These are phyloP conservation scores for Junonia oenone DNA, from an alignment of 2,888 invertebrate genomes.

Conservation along the genomic window DNA sequence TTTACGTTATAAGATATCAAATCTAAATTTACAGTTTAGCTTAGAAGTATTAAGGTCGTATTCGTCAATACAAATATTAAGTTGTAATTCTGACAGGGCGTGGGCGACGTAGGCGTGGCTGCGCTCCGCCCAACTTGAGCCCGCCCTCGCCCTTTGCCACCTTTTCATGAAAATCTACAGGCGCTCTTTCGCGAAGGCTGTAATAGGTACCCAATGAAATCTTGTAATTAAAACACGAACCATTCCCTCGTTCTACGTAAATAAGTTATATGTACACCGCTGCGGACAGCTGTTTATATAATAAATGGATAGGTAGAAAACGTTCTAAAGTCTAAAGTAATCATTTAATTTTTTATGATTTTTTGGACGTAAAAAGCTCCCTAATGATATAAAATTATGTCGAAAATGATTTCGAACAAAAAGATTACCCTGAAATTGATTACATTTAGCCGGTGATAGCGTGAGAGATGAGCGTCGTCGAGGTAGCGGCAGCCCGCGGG, in stretches of 20 bases:
- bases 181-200: conserved; percentile 46
- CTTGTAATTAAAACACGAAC: conserved; percentile 25
- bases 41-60: conserved; percentile 26
- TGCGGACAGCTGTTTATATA: neutral
- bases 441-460: conserved; percentile 58
- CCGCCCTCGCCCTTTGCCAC: conserved; percentile 75
- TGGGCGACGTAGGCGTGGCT: conserved; percentile 66
- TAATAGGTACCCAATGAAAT: conserved; percentile 32
- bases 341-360: neutral
- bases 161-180: conserved; percentile 63
- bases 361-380: neutral
- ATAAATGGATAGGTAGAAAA: neutral
- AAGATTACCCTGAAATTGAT: conserved; percentile 50
- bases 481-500: conserved; percentile 64
- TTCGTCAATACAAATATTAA: conserved; percentile 51
- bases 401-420: conserved; percentile 23
- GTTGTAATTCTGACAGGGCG: conserved; percentile 66
- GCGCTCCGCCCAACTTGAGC: conserved; percentile 66
- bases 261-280: neutral
- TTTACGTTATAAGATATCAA: neutral
- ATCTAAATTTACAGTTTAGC: neutral
- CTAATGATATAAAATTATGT: conserved; percentile 7
- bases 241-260: conserved; percentile 4
- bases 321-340: neutral
- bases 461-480: conserved; percentile 59